phyloP scores from a whole-genome alignment of 2,888 invertebrate genomes.

The Acronicta aceris region DNA sequence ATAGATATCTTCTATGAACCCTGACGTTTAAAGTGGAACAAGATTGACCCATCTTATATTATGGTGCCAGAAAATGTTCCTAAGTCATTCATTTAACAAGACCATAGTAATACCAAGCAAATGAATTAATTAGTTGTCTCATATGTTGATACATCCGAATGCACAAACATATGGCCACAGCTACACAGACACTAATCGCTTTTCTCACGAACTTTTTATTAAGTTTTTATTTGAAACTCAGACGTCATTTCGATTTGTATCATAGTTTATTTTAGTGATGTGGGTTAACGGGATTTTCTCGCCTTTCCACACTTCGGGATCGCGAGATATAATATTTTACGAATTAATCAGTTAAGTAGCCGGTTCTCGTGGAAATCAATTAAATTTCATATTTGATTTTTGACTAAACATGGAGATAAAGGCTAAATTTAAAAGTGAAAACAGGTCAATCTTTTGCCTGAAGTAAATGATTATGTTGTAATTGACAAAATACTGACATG shows the following conservation, averaged over 20 bases:
- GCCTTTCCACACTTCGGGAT: background rate
- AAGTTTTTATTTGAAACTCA: conserved; percentile 51
- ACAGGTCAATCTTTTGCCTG: no score
- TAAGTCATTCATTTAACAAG: background rate
- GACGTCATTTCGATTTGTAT: conserved; percentile 52
- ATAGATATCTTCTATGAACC: background rate
- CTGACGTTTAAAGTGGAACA: background rate
- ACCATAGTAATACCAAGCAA: conserved; percentile 5
- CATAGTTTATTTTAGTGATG: conserved; percentile 48
- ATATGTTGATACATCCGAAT: conserved; percentile 29
- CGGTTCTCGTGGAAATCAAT: no score
- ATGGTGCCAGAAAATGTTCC: background rate
- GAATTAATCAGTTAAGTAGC: background rate
- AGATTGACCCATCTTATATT: background rate
- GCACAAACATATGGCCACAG: conserved; percentile 57
- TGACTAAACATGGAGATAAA: no score
- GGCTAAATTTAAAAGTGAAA: no score
- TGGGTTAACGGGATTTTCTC: conserved; percentile 25
- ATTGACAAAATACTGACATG: no score
- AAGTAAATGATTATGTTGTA: no score
- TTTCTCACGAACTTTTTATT: conserved; percentile 70
- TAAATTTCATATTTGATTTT: no score
- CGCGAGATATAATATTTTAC: background rate
- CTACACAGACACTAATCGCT: conserved; percentile 51
- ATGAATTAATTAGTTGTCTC: conserved; percentile 30